Conservation (phyloP, 2,888 invertebrate species). For the Dexiosoma caninum region DNA sequence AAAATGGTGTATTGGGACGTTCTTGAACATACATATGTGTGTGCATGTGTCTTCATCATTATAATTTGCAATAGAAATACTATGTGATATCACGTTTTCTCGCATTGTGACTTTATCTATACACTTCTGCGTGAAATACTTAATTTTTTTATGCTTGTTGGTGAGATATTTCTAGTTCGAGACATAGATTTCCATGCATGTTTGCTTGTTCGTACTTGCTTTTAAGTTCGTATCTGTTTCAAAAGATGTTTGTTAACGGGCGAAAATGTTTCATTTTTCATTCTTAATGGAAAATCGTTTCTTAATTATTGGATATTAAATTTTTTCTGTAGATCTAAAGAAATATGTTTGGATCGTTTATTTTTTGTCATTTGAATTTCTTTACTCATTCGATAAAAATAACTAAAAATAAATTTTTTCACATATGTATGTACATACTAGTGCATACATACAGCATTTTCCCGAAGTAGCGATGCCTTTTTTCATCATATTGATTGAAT, state of each 20-base stretch:
- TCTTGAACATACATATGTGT: too few species aligned
- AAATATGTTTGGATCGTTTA: not conserved
- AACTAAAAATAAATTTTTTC: too few species aligned
- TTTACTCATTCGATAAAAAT: not conserved
- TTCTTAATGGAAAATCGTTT: conserved; percentile 21
- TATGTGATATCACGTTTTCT: conserved; percentile 50
- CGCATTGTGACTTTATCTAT: conserved; percentile 39
- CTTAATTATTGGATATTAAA: not conserved
- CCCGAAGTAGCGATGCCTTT: too few species aligned
- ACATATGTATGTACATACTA: too few species aligned
- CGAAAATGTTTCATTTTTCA: conserved; percentile 33
- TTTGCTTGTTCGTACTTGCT: conserved; percentile 11
- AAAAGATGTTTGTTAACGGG: conserved; percentile 34
- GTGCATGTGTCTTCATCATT: not conserved
- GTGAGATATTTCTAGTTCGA: conserved; percentile 20
- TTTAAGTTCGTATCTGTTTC: conserved; percentile 38
- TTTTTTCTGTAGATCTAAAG: not conserved
- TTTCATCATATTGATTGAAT: too few species aligned
- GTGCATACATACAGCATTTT: too few species aligned
- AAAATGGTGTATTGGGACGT: too few species aligned
- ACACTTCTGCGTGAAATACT: conserved; percentile 26
- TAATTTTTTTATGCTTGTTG: conserved; percentile 18
- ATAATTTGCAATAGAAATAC: conserved; percentile 43
- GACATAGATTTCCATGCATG: not conserved
- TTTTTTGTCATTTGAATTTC: not conserved